Conservation (phyloP, 2,888 invertebrate species). For the Pachymerium ferrugineum region DNA sequence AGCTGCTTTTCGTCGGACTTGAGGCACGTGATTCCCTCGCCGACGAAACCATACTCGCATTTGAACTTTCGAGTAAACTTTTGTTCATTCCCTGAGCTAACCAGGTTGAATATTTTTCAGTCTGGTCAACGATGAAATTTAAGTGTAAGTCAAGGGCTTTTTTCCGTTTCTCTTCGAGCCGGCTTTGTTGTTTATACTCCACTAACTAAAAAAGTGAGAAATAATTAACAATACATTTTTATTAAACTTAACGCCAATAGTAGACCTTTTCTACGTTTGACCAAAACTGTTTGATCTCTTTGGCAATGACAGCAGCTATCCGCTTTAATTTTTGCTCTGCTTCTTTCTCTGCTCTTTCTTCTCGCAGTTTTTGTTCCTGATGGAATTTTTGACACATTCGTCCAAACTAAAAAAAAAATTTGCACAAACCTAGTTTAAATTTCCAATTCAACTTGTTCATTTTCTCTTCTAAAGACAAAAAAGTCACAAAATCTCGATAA, state of each 20-base stretch:
- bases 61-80: constrained; percentile 44
- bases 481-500: background rate
- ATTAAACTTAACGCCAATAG: background rate
- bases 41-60: constrained; percentile 35
- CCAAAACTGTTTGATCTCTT: constrained; percentile 93
- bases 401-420: constrained; percentile 59
- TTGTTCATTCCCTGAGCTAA: constrained; percentile 79
- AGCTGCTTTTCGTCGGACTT: constrained; percentile 29
- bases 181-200: constrained; percentile 85
- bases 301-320: constrained; percentile 84
- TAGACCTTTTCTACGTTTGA: constrained; percentile 83
- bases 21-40: constrained; percentile 31
- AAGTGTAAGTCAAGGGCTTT: constrained; percentile 93
- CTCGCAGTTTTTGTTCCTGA: constrained; percentile 82
- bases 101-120: constrained; percentile 91
- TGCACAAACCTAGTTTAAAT: background rate
- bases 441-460: background rate
- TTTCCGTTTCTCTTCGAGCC: constrained; percentile 89
- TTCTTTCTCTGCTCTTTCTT: constrained; percentile 84
- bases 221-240: background rate
- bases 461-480: too few species aligned
- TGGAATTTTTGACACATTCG: constrained; percentile 72
- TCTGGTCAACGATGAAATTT: constrained; percentile 95
- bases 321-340: constrained; percentile 77
- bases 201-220: constrained; percentile 59